Evolutionary conservation across 2,888 invertebrate species (phyloP).

Genomic region (Thymelicus sylvestris): DNA sequence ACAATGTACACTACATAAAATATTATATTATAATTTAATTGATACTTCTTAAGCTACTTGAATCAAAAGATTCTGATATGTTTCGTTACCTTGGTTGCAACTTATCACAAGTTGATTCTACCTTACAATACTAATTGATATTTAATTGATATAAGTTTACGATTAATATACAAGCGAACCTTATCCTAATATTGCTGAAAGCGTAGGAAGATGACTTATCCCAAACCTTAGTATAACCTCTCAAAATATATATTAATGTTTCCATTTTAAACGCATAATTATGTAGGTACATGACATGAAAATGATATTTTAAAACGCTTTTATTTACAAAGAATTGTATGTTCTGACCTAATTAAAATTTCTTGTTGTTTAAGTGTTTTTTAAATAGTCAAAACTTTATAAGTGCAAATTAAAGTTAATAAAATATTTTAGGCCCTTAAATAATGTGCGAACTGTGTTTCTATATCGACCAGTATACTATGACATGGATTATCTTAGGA

Average conservation of each 20-base stretch:
- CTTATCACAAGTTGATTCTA: conserved; percentile 83
- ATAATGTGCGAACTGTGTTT: conserved; percentile 26
- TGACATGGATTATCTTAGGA: not conserved
- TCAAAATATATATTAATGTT: conserved; percentile 47
- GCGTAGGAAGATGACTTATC: conserved; percentile 51
- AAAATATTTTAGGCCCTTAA: conserved; percentile 33
- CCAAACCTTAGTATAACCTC: conserved; percentile 40
- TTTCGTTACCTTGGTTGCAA: conserved; percentile 90
- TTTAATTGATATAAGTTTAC: conserved; percentile 66
- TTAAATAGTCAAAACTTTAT: not conserved
- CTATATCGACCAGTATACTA: not conserved
- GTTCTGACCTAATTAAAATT: not conserved
- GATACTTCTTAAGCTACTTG: conserved; percentile 73
- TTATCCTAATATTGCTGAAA: conserved; percentile 74
- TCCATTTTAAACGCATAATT: not conserved
- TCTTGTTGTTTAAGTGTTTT: not conserved
- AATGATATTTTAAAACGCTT: not conserved
- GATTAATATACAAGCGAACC: conserved; percentile 52
- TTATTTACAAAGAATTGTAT: not conserved
- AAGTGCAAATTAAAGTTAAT: conserved; percentile 11
- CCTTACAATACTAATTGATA: conserved; percentile 71
- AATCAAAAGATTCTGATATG: conserved; percentile 89
- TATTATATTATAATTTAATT: conserved; percentile 43
- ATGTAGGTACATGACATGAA: too few relatives aligned
- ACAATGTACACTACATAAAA: conserved; percentile 62